phyloP scores from a whole-genome alignment of 2,888 invertebrate genomes.

The Nomada lathburiana region DNA sequence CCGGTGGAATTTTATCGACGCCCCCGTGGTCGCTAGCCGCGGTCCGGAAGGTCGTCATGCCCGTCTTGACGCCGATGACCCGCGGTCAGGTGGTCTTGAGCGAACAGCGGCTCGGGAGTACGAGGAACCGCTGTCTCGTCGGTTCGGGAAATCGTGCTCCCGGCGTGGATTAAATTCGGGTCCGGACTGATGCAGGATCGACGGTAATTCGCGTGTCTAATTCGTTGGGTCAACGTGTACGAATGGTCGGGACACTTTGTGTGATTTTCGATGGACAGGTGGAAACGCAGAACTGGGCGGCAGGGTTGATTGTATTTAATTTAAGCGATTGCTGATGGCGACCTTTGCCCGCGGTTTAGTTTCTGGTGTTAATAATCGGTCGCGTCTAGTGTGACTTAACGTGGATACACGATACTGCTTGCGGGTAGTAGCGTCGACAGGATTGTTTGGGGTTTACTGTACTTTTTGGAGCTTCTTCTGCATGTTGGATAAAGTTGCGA shows the following conservation, averaged over 20 bases:
- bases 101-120: background rate
- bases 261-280: no score
- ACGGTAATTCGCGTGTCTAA: background rate
- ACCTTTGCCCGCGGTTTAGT: no score
- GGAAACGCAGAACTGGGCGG: no score
- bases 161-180: background rate
- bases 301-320: no score
- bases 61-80: slow-evolving; percentile 1
- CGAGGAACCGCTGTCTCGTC: background rate
- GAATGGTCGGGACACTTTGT: no score
- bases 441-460: background rate
- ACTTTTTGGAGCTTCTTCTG: slow-evolving; percentile 35
- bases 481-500: slow-evolving; percentile 14
- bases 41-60: slow-evolving; percentile 25
- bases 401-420: background rate
- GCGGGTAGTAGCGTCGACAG: background rate
- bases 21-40: slow-evolving; percentile 12
- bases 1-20: slow-evolving; percentile 28
- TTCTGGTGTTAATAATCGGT: no score
- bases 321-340: no score
- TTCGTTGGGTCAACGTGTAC: no score
- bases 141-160: background rate
- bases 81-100: slow-evolving; percentile 11
- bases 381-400: no score
- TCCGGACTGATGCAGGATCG: background rate